Base-by-base conservation (phyloP, 2,888 invertebrate species). In the Netelia virgata region DNA sequence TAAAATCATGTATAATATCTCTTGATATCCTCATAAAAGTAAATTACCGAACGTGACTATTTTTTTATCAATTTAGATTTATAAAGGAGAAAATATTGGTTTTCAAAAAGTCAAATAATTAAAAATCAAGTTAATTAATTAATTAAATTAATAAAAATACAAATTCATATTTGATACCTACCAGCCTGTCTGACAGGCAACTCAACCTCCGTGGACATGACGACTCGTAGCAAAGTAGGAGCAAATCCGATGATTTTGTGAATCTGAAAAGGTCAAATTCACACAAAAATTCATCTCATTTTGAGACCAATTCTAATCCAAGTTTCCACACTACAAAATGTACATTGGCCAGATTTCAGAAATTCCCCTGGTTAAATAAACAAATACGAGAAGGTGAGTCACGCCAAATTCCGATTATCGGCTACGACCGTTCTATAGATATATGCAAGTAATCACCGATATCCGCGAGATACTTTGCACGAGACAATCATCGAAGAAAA, bases 191-290 rank as follows among this genome's bases (percentile, higher is more conserved):
- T 95, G 0, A 99, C 97, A 86, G 98, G 97, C 95, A 98, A 96
- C 86, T 98, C 97, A 66, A 98, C 95, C 89, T 98, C 98, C 90
- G 96, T 96, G 94, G 96, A 96, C 98, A 99, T 98, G 78, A 99
- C 97, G 85, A 99, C 97, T 96, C 98, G 98, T 73, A 99, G 95
- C 82, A 99, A 95, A 68, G 97, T 96, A 72, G 99, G 99, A 73
- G 98, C 97, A 94, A 99, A 99, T 28, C 99, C 99, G 93, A 99
- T 98, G 86, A 99, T 98, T 95, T 98, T 98, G 93, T 98, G 97
- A 88, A 98, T 96, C 98, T 98, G 93, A 82, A 91, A 89, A 18
- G 23, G 55, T 69, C 41, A 57, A 68, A 78, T 79, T 59, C 6
- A 10, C 16, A 57, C 6, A 57, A 55, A 69, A 78, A 68, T 43